Evolutionary conservation across 1,140 invertebrate species (phyloP).

Genomic region (Drosophila parvula): DNA sequence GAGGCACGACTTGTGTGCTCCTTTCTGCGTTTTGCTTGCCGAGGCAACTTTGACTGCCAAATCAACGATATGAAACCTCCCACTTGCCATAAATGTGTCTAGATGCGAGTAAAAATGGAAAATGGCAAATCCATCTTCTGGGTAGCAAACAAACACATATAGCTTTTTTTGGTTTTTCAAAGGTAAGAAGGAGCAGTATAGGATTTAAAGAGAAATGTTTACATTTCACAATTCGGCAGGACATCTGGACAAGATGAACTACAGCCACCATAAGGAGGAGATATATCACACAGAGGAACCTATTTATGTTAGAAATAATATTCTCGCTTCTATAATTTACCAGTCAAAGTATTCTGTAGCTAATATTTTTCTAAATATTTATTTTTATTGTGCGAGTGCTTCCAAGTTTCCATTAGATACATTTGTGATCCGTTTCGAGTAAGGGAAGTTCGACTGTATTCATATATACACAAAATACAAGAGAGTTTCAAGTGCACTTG

Average conservation of each 20-base stretch:
- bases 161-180: background rate
- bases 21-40: conserved; percentile 28
- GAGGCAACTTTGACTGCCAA: conserved; percentile 43
- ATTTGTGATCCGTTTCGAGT: too few relatives aligned
- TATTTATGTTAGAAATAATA: background rate
- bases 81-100: conserved; percentile 16
- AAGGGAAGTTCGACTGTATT: conserved; percentile 1
- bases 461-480: conserved; percentile 40
- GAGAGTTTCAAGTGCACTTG: conserved; percentile 72
- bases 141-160: conserved; percentile 5
- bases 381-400: background rate
- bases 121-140: conserved; percentile 15
- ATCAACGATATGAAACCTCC: conserved; percentile 41
- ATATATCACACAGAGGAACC: conserved; percentile 6
- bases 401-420: background rate
- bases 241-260: conserved; percentile 9
- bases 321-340: background rate
- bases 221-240: conserved; percentile 42
- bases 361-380: background rate
- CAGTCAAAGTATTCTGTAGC: background rate
- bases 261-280: background rate
- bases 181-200: background rate
- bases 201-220: conserved; percentile 17
- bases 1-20: conserved; percentile 53
- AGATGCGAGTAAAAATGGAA: conserved; percentile 4